Evolutionary conservation across 2,888 invertebrate genomes (phyloP).

Genomic region (Ophion ventricosus): DNA sequence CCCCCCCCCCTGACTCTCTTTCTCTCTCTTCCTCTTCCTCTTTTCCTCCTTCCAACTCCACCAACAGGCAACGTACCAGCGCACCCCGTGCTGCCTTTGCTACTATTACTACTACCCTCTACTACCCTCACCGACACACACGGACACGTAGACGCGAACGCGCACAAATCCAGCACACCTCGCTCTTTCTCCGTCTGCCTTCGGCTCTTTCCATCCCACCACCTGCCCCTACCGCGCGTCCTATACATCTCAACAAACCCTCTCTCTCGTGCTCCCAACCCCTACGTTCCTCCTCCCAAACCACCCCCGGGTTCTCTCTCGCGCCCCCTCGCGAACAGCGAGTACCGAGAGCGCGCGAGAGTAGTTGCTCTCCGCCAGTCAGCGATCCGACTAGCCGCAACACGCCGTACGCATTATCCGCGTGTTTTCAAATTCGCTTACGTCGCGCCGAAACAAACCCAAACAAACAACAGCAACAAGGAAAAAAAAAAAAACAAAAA

Average conservation of each 20-base stretch:
- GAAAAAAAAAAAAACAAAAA: neutral
- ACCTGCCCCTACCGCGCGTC: constrained; percentile 56
- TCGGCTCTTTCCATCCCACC: constrained; percentile 53
- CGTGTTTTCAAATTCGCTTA: constrained; percentile 70
- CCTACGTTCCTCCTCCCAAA: constrained; percentile 55
- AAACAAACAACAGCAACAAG: neutral
- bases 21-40: constrained; percentile 39
- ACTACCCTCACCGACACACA: constrained; percentile 37
- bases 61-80: constrained; percentile 37
- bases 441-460: neutral
- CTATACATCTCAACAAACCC: constrained; percentile 59
- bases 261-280: constrained; percentile 57
- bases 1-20: constrained; percentile 50
- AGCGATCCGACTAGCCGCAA: constrained; percentile 80
- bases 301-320: constrained; percentile 69
- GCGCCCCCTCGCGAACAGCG: constrained; percentile 72
- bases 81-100: constrained; percentile 36
- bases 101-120: too few relatives aligned
- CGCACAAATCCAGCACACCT: constrained; percentile 36
- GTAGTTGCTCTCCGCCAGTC: constrained; percentile 80
- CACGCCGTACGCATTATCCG: constrained; percentile 76
- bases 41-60: constrained; percentile 25
- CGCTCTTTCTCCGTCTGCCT: constrained; percentile 38
- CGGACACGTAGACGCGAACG: constrained; percentile 15
- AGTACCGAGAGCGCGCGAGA: constrained; percentile 78